Base-by-base conservation (phyloP, 1,140 invertebrate genomes). In the Calosoma granatense region DNA sequence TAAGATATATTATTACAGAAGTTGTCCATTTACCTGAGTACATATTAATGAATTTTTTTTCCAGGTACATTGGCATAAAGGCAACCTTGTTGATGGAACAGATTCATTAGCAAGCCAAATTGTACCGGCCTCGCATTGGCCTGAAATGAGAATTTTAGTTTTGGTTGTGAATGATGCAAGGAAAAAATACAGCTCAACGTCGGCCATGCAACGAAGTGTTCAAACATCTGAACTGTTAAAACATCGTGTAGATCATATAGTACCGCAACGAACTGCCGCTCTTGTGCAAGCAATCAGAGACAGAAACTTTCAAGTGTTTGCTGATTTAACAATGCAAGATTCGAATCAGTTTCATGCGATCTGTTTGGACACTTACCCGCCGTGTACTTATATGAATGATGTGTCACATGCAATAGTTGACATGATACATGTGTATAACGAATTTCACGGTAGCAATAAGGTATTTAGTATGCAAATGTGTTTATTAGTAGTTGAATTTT, bases 261-360 rank as follows among this genome's bases (percentile, higher is more conserved):
- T 98, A 0, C 88, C 90, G 1, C 72, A 80, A 61, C 77, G 87
- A 67, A 80, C 87, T 1, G 67, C 81, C 54, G 67, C 76, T 57
- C 93, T 97, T 54, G 81, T 78, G 59, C 64, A 80, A 61, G 77
- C 95, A 6, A 96, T 99, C 54, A 55, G 76, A 22, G 64, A 81
- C 0, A 87, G 79, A 68, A 79, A 99, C 76, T 99, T 98, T 73
- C 61, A 81, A 30, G 80, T 71, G 53, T 97, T 99, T 81, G 94
- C 92, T 22, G 83, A 92, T 71, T 78, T 98, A 6, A 97, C 94
- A 15, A 99, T 99, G 89, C 85, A 85, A 73, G 97, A 99, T 67
- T 97, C 94, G 54, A 99, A 99, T 81, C 91, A 97, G 72, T 86
- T 99, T 65, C 97, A 99, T 78, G 93, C 95, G 1, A 81, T 94